Conservation (phyloP, 2,888 invertebrate genomes). For the Quadriops clusia region DNA sequence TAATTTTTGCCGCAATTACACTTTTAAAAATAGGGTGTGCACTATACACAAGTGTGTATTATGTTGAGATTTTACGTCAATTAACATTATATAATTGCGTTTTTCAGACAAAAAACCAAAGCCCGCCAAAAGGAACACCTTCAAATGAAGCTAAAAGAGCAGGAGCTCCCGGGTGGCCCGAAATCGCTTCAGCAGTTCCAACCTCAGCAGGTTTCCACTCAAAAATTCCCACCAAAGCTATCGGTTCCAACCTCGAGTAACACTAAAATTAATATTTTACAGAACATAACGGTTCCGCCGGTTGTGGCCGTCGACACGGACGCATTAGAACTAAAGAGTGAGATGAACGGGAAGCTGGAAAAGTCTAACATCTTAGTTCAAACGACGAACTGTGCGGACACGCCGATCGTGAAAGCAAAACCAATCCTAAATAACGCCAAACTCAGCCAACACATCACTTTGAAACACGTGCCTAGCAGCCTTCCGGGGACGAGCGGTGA, state of each 20-base stretch:
- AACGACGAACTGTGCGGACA: too few relatives aligned
- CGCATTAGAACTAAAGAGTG: conserved; percentile 18
- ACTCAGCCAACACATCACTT: conserved; percentile 20
- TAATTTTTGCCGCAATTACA: too few relatives aligned
- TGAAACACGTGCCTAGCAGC: conserved; percentile 19
- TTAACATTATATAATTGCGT: neutral
- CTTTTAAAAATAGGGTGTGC: too few relatives aligned
- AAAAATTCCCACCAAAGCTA: conserved; percentile 13
- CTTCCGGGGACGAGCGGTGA: conserved; percentile 21
- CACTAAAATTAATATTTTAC: conserved; percentile 31
- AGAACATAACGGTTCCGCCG: conserved; percentile 27
- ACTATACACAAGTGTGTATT: too few relatives aligned
- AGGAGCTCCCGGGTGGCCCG: conserved; percentile 9
- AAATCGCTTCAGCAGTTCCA: conserved; percentile 14
- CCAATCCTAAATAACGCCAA: conserved; percentile 22
- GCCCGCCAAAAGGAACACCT: conserved; percentile 20
- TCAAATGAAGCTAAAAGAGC: conserved; percentile 16
- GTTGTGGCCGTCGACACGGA: conserved; percentile 17
- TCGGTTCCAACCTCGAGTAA: conserved; percentile 10
- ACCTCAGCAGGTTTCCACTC: conserved; percentile 11
- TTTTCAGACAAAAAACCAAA: conserved; percentile 25
- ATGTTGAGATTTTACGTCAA: too few relatives aligned
- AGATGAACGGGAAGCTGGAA: too few relatives aligned
- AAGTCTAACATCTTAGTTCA: too few relatives aligned
- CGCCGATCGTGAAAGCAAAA: conserved; percentile 13